These are phyloP conservation scores for Crossocerus cetratus DNA, from an alignment of 2,888 invertebrate genomes.

Conservation along the genomic window DNA sequence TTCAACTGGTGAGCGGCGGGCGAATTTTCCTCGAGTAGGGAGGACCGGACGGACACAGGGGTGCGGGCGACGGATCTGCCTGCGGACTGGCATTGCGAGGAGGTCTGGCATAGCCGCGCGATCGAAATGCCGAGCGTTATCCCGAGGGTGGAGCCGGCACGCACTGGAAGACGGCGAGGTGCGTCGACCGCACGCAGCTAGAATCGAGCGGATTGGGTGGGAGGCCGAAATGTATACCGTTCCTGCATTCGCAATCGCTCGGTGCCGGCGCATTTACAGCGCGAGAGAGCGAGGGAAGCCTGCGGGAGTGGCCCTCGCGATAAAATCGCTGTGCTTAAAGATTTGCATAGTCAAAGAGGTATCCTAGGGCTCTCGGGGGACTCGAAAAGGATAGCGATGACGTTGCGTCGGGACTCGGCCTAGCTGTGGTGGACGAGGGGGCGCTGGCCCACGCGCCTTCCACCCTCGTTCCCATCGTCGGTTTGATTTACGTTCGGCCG, in stretches of 20 bases:
- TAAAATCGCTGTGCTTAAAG: neutral
- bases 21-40: neutral
- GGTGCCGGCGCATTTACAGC: neutral
- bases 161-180: neutral
- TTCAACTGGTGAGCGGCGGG: neutral
- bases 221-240: too few species aligned
- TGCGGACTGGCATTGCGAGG: neutral
- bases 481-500: constrained; percentile 54
- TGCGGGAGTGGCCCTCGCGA: neutral
- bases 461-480: constrained; percentile 3
- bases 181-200: too few species aligned
- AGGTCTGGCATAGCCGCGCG: neutral
- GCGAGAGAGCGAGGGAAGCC: neutral
- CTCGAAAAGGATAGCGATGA: constrained; percentile 4
- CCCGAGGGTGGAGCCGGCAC: neutral
- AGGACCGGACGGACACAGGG: neutral
- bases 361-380: neutral
- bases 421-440: constrained; percentile 2
- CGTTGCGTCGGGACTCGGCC: neutral
- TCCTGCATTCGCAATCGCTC: neutral
- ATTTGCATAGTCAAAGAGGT: constrained; percentile 1
- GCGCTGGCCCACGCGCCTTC: neutral
- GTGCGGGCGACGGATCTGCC: neutral
- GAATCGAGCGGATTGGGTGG: too few species aligned
- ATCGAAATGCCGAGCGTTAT: neutral